Evolutionary conservation across 2,113 vertebrate species (phyloP).

Genomic region (Corvus moneduloides): DNA sequence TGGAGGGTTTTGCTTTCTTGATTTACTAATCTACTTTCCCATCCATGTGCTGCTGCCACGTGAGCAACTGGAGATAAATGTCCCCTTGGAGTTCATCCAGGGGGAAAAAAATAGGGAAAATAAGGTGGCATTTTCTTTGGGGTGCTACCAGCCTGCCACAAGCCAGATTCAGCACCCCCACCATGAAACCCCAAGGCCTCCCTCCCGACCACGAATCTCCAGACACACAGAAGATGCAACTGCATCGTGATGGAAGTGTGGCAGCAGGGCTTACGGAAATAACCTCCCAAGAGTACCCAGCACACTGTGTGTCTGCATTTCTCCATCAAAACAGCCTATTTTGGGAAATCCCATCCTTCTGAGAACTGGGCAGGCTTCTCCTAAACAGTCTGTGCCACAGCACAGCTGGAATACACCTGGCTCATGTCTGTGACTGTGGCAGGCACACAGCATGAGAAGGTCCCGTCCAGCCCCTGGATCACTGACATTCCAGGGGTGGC

Average conservation of each 20-base stretch:
- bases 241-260: fast-evolving
- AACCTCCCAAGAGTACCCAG: background rate
- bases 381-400: background rate
- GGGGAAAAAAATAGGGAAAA: background rate
- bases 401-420: background rate
- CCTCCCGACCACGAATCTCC: background rate
- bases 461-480: fast-evolving
- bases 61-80: background rate
- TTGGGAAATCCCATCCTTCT: background rate
- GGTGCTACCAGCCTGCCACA: background rate
- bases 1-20: background rate
- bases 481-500: fast-evolving
- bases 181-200: background rate
- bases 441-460: background rate
- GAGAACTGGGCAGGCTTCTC: conserved; percentile 23
- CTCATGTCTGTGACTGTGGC: fast-evolving
- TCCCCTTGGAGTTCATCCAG: background rate
- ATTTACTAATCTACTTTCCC: background rate
- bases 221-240: background rate
- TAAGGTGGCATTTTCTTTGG: background rate
- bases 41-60: background rate
- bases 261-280: background rate
- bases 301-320: background rate
- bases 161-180: background rate
- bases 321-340: background rate